These are phyloP conservation scores for Parnassius glacialis DNA, from an alignment of 2,888 invertebrate genomes.

Conservation along the genomic window DNA sequence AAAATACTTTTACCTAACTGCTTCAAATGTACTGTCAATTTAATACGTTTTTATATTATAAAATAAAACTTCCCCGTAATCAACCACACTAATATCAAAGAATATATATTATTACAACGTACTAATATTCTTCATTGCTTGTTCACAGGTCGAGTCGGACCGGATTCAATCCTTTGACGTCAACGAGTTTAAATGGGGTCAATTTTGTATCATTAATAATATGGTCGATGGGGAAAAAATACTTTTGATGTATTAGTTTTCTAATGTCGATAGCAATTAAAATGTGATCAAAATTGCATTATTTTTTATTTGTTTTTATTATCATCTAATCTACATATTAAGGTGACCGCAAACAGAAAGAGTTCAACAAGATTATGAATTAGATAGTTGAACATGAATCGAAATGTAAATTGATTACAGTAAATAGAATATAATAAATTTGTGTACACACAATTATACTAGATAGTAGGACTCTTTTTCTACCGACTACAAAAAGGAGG, in stretches of 20 bases:
- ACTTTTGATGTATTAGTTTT: slow-evolving; percentile 14
- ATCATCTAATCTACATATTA: background rate
- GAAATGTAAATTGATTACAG: too few species aligned
- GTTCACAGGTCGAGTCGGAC: slow-evolving; percentile 47
- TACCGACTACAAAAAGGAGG: too few species aligned
- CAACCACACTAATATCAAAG: too few species aligned
- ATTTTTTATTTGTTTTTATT: slow-evolving; percentile 11
- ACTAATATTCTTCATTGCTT: slow-evolving; percentile 37
- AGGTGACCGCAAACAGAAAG: background rate
- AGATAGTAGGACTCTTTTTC: too few species aligned
- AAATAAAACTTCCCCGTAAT: too few species aligned
- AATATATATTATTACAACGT: background rate
- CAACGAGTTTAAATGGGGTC: slow-evolving; percentile 30
- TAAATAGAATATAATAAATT: too few species aligned
- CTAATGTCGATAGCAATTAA: slow-evolving; percentile 19
- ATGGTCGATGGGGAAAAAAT: slow-evolving; percentile 21
- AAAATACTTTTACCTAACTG: too few species aligned
- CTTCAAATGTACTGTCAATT: too few species aligned
- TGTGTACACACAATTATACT: too few species aligned
- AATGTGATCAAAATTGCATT: slow-evolving; percentile 12
- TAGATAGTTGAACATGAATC: too few species aligned
- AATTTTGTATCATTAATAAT: slow-evolving; percentile 14
- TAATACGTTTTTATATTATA: too few species aligned
- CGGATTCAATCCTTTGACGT: slow-evolving; percentile 43
- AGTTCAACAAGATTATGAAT: too few species aligned